Conservation (phyloP, 2,888 invertebrate species). For the Orthonevra nobilis region DNA sequence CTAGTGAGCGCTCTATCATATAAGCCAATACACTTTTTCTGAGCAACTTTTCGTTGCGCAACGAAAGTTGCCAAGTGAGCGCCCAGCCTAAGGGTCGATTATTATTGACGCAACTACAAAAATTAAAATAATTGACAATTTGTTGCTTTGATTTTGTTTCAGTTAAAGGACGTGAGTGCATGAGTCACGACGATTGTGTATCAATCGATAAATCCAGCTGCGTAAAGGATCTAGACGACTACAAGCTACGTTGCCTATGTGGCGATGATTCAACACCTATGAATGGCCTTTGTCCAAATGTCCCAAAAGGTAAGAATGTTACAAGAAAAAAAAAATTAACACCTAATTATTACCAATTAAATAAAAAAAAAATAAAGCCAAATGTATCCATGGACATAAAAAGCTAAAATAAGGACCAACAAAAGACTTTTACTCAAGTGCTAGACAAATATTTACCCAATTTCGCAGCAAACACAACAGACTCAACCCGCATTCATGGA, state of each 20-base stretch:
- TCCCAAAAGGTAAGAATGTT: conserved; percentile 83
- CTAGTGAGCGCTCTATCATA: no score
- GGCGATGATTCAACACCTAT: conserved; percentile 85
- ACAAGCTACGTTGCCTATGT: conserved; percentile 84
- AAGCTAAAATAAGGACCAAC: conserved; percentile 23
- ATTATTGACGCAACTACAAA: no score
- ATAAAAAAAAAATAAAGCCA: conserved; percentile 4
- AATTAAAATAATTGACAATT: no score
- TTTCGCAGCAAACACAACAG: conserved; percentile 14
- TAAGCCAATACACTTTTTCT: no score
- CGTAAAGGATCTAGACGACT: conserved; percentile 84
- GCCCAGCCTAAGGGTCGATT: no score
- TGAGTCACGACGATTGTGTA: conserved; percentile 83
- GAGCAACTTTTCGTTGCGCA: no score
- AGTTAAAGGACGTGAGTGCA: conserved; percentile 84
- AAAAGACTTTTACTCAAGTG: conserved; percentile 30
- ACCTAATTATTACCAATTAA: conserved; percentile 31
- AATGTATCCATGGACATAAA: neutral
- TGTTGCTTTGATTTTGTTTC: conserved; percentile 33
- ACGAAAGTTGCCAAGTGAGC: no score
- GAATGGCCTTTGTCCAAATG: conserved; percentile 85
- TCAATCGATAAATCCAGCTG: conserved; percentile 85
- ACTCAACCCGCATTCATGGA: conserved; percentile 6
- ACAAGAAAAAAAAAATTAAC: neutral
- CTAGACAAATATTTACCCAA: conserved; percentile 38